Conservation (phyloP, 2,888 invertebrate species). For the Hemaris fuciformis region DNA sequence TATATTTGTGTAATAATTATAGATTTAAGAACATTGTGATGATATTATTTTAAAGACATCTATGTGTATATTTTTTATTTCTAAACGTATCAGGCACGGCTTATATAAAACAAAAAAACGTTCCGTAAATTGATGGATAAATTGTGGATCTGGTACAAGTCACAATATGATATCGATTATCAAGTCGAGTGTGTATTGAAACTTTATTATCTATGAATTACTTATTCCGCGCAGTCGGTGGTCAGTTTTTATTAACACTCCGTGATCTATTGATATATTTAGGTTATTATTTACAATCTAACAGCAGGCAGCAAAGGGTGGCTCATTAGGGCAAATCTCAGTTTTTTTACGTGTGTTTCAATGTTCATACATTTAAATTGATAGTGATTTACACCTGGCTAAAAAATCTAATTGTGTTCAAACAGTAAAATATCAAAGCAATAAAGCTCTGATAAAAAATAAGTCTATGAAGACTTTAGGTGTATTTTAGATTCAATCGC, state of each 20-base stretch:
- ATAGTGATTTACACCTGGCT: background rate
- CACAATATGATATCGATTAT: background rate
- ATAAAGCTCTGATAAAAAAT: background rate
- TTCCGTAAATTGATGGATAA: too few species aligned
- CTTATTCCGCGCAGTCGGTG: background rate
- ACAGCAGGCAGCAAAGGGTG: background rate
- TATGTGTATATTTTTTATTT: too few species aligned
- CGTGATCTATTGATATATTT: slow-evolving; percentile 5
- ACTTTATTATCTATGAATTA: slow-evolving; percentile 1
- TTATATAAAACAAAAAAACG: background rate
- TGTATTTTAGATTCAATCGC: background rate
- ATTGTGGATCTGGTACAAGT: background rate
- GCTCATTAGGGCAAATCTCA: background rate
- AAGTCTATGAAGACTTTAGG: background rate
- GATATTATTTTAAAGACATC: background rate
- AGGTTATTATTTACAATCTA: background rate
- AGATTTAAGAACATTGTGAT: too few species aligned
- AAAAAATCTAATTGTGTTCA: background rate
- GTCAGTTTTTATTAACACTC: background rate
- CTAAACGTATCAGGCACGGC: too few species aligned
- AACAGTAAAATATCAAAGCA: background rate
- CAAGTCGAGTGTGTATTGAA: background rate
- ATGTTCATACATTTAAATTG: background rate
- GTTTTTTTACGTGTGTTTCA: background rate
- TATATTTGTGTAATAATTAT: too few species aligned